Evolutionary conservation across 2,797 vertebrate species (phyloP).

Genomic region (Notoglanidium macrostoma): DNA sequence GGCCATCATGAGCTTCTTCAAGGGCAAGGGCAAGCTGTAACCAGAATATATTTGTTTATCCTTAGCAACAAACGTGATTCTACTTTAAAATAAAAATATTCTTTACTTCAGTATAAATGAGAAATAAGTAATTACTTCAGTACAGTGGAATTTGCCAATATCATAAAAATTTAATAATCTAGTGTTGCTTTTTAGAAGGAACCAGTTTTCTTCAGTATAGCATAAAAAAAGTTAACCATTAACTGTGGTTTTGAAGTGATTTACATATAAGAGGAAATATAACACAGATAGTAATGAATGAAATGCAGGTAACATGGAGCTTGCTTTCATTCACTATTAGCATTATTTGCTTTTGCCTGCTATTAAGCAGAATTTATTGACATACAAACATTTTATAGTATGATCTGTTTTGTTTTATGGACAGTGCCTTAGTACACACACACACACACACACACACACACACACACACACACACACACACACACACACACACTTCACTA

Average conservation of each 20-base stretch:
- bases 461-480: not conserved
- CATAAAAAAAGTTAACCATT: too few relatives aligned
- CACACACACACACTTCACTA: not conserved
- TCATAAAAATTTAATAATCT: not conserved
- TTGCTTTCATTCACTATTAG: not conserved
- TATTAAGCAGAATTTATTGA: too few relatives aligned
- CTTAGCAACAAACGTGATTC: not conserved
- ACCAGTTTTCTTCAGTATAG: not conserved
- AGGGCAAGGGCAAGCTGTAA: conserved; percentile 84
- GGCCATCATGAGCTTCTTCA: conserved; percentile 83
- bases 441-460: not conserved
- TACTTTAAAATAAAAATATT: not conserved
- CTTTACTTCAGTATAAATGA: not conserved
- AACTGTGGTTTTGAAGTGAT: not conserved
- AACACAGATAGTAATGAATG: not conserved
- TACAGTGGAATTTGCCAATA: not conserved
- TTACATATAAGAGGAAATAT: not conserved
- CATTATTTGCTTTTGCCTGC: too few relatives aligned
- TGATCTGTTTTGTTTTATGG: not conserved
- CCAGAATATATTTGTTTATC: not conserved
- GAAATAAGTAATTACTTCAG: not conserved
- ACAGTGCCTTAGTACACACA: not conserved
- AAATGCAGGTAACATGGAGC: not conserved
- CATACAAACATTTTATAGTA: not conserved
- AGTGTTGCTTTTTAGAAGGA: not conserved